phyloP scores from a whole-genome alignment of 2,113 vertebrate genomes.

The Eclectus roratus region DNA sequence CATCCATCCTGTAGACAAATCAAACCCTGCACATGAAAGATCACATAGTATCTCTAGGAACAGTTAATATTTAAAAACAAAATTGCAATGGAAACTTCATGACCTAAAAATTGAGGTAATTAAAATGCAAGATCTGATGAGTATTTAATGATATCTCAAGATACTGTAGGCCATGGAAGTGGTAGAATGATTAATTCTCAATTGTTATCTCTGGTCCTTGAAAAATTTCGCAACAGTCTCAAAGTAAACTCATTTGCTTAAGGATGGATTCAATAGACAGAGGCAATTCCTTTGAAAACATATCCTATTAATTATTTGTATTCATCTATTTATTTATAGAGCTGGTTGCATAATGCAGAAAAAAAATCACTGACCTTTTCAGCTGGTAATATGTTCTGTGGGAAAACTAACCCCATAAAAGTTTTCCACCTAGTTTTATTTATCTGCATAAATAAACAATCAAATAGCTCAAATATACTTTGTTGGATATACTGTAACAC shows the following conservation, averaged over 20 bases:
- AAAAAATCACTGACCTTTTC: not conserved
- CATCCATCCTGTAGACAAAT: slow-evolving; percentile 84
- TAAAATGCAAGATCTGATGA: not conserved
- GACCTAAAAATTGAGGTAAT: slow-evolving; percentile 20
- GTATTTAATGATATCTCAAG: not conserved
- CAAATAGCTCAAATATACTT: not conserved
- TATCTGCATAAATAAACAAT: not conserved
- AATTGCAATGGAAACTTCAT: not conserved
- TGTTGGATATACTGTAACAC: not conserved
- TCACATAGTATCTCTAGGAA: not conserved
- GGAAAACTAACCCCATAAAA: slow-evolving; percentile 14
- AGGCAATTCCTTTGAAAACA: slow-evolving; percentile 14
- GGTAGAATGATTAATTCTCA: slow-evolving; percentile 4
- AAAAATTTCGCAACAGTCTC: slow-evolving; percentile 11
- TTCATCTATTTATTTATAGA: slow-evolving; percentile 32
- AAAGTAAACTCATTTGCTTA: slow-evolving; percentile 30
- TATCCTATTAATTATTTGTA: not conserved
- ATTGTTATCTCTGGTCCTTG: not conserved
- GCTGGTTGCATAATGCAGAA: not conserved
- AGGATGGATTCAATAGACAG: not conserved
- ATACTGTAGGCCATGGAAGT: not conserved
- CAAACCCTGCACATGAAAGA: not conserved
- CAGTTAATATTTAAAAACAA: not conserved
- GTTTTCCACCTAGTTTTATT: slow-evolving; percentile 24
- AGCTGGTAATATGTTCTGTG: not conserved